Conservation (phyloP, 2,888 invertebrate species). For the Pecten maximus region DNA sequence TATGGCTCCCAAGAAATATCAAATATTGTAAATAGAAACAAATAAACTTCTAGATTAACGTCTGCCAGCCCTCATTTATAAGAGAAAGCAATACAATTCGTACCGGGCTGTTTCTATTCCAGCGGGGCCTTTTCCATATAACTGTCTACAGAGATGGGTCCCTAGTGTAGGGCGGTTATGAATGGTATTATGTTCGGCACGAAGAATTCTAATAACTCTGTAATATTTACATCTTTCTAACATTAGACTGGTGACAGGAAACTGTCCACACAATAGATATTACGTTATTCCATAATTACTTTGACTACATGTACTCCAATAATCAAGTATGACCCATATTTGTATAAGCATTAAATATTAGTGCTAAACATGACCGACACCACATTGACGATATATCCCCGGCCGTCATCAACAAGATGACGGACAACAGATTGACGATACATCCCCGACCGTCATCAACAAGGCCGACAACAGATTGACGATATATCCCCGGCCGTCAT, state of each 20-base stretch:
- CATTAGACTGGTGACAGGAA: neutral
- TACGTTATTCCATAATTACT: neutral
- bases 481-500: too few relatives aligned
- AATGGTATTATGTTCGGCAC: neutral
- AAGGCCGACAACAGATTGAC: too few relatives aligned
- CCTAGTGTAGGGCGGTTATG: neutral
- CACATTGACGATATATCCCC: neutral
- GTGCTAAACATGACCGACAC: neutral
- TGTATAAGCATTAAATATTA: neutral
- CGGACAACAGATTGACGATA: too few relatives aligned
- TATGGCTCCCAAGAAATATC: neutral
- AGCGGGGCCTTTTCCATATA: neutral
- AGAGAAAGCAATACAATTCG: neutral
- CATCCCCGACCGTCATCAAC: too few relatives aligned
- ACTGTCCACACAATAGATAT: neutral
- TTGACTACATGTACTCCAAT: neutral
- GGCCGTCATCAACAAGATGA: too few relatives aligned
- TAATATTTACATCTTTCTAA: neutral
- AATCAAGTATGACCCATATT: neutral
- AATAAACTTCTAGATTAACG: neutral
- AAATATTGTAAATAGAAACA: conserved; percentile 13
- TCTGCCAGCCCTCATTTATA: neutral
- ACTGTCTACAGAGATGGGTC: neutral
- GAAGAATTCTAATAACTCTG: neutral
- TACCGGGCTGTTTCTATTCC: neutral